Base-by-base conservation (phyloP, 2,113 vertebrate species). In the Agelaius tricolor region DNA sequence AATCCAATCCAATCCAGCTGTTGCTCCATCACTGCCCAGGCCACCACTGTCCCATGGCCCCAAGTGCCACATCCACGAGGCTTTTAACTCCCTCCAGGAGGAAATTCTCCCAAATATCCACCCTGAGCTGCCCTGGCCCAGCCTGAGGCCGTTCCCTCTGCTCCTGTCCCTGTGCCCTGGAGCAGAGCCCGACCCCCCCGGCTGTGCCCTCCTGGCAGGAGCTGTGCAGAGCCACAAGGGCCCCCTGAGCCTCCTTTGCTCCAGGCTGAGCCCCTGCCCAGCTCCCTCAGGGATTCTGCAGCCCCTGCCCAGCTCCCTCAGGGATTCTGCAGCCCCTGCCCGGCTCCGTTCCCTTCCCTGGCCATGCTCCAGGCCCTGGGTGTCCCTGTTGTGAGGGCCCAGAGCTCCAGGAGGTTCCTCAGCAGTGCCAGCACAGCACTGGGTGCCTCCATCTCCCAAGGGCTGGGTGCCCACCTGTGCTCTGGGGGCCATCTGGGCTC, bases 341-440 rank as follows among this genome's bases (percentile, higher is more conserved):
- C 55, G 55, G n/a, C 47, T 13, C 39, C 0, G 0, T 17, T 39
- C 66, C 65, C 74, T 16, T 9, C 65, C 28, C 55, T 46, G 55
- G 39, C 19, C 41, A 17, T 0, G 21, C 37, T 47, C 74, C 75
- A 47, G 15, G 1, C 41, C 65, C 77, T 39, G 7, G 0, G 2
- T 10, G 21, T 33, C 59, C 43, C 8, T 12, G 26, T 1, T 1
- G 1, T 33, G 61, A 39, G 18, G 1, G 7, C 44, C 35, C 76
- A 22, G 59, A 35, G 4, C 3, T 24, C 3, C 27, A 16, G 44
- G 22, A 19, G 54, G 4, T 26, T 12, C 37, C 35, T 19, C 27
- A 4, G 15, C 59, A 10, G 58, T 3, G 7, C 63, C 77, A 67
- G 37, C 68, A 23, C 22, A 49, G 51, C 2, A 1, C 0, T 15